phyloP scores from a whole-genome alignment of 2,113 vertebrate species.

The Chaetura pelagica region DNA sequence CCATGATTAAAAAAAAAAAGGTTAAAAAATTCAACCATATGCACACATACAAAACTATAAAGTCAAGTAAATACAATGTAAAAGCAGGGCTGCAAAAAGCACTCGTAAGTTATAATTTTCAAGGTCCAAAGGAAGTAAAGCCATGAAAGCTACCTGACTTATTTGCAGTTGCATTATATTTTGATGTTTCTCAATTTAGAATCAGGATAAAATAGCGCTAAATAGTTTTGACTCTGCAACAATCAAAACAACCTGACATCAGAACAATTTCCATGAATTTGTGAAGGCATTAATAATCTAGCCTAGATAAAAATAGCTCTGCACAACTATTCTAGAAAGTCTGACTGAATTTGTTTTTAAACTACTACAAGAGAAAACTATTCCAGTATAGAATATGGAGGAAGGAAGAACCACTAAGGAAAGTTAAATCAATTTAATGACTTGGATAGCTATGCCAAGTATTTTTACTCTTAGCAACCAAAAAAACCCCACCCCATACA shows the following conservation, averaged over 20 bases:
- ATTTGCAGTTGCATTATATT: background rate
- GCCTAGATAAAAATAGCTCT: constrained; percentile 31
- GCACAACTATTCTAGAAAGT: constrained; percentile 38
- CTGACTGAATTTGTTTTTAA: constrained; percentile 25
- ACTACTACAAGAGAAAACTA: background rate
- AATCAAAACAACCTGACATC: background rate
- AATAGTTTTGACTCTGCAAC: background rate
- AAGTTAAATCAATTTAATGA: constrained; percentile 39
- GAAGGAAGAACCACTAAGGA: constrained; percentile 32
- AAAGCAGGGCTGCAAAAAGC: background rate
- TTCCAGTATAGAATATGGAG: constrained; percentile 69
- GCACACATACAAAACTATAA: background rate
- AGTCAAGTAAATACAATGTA: background rate
- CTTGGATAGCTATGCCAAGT: constrained; percentile 15
- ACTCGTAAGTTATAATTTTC: background rate
- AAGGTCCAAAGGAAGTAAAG: background rate
- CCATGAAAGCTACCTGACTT: background rate
- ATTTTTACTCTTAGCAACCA: constrained; percentile 2
- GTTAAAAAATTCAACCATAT: background rate
- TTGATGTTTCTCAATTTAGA: constrained; percentile 15
- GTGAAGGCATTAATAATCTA: background rate
- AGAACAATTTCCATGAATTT: background rate
- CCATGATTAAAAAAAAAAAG: background rate
- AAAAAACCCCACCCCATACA: background rate
- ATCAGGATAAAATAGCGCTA: background rate